Conservation (phyloP, 2,888 invertebrate species). For the Protophormia terraenovae region DNA sequence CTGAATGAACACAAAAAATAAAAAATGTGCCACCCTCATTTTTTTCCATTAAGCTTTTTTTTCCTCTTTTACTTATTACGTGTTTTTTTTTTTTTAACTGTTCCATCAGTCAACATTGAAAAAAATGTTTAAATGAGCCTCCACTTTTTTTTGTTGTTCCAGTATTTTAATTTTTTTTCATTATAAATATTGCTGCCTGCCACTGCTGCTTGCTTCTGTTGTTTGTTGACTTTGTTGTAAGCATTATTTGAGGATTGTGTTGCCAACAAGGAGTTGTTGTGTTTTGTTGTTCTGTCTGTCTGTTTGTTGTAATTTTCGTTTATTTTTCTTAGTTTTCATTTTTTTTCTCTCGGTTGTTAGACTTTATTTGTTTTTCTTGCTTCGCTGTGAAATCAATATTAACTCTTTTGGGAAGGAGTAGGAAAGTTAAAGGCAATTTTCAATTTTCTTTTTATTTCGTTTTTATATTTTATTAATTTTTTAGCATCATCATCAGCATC, state of each 20-base stretch:
- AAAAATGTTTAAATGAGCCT: slow-evolving; percentile 64
- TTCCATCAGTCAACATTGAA: neutral
- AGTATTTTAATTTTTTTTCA: slow-evolving; percentile 50
- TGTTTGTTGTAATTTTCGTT: slow-evolving; percentile 56
- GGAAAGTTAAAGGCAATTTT: slow-evolving; percentile 59
- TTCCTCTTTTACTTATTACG: slow-evolving; percentile 54
- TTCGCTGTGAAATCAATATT: slow-evolving; percentile 63
- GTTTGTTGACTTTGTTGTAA: slow-evolving; percentile 46
- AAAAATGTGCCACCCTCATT: slow-evolving; percentile 67
- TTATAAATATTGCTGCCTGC: slow-evolving; percentile 41
- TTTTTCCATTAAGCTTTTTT: slow-evolving; percentile 55
- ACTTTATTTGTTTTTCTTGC: slow-evolving; percentile 40
- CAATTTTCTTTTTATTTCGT: slow-evolving; percentile 6
- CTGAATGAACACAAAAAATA: slow-evolving; percentile 27
- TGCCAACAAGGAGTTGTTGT: slow-evolving; percentile 47
- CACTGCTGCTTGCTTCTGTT: slow-evolving; percentile 29
- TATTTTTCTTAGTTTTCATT: slow-evolving; percentile 32
- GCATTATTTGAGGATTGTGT: slow-evolving; percentile 51
- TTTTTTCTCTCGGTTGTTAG: slow-evolving; percentile 8
- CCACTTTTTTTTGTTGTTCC: slow-evolving; percentile 57
- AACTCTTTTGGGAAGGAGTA: slow-evolving; percentile 64
- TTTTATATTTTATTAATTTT: slow-evolving; percentile 25
- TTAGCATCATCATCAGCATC: slow-evolving; percentile 1
- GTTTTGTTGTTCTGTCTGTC: too few species aligned
- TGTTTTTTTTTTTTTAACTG: slow-evolving; percentile 20